Conservation (phyloP, 1,140 invertebrate species). For the Brachionus plicatilis region DNA sequence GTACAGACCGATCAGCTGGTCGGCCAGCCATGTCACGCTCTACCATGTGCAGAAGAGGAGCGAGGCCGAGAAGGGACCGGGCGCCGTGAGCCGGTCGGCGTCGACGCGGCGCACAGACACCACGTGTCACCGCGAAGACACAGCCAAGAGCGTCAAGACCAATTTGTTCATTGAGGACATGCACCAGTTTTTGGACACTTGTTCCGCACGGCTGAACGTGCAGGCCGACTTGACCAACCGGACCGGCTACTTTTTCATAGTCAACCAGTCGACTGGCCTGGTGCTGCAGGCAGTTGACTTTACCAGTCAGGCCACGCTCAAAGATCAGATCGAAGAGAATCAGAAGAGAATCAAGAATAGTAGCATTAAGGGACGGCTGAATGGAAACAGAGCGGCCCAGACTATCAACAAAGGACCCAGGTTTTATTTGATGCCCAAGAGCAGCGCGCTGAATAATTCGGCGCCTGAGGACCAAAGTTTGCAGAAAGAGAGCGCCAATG, state of each 20-base stretch:
- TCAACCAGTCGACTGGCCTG: conserved; percentile 32
- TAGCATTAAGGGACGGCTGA: neutral
- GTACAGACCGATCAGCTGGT: conserved; percentile 20
- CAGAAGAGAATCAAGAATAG: neutral
- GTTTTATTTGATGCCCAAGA: conserved; percentile 39
- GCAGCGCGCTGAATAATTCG: neutral
- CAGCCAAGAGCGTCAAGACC: neutral
- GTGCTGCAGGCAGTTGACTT: conserved; percentile 32
- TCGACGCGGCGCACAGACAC: neutral
- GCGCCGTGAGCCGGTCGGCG: neutral
- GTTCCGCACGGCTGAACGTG: neutral
- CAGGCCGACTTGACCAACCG: conserved; percentile 24
- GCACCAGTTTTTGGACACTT: neutral
- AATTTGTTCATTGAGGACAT: neutral
- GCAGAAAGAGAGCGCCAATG: neutral
- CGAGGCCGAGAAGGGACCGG: neutral
- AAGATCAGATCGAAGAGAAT: conserved; percentile 34
- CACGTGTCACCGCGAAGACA: neutral
- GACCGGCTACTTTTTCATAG: conserved; percentile 31
- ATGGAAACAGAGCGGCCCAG: neutral
- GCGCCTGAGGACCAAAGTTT: neutral
- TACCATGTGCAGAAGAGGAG: neutral
- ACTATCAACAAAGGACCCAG: conserved; percentile 30
- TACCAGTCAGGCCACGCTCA: neutral
- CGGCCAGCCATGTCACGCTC: conserved; percentile 24